Conservation (phyloP, 2,888 invertebrate genomes). For the Drosophila vallismaia region DNA sequence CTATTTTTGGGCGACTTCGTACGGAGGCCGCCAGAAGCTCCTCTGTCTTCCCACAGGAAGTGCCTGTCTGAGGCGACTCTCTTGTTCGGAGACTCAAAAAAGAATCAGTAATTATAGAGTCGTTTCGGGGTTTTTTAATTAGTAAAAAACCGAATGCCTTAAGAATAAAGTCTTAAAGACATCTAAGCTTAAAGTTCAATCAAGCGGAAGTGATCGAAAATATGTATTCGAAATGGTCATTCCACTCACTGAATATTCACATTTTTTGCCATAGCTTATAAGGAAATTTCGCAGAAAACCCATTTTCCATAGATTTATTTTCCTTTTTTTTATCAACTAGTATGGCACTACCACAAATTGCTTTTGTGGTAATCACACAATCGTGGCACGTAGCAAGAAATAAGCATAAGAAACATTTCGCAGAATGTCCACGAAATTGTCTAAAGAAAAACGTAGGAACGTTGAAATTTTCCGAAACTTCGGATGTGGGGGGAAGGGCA, state of each 20-base stretch:
- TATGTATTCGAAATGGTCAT: background rate
- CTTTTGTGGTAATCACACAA: constrained; percentile 19
- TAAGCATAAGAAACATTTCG: constrained; percentile 40
- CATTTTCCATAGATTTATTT: constrained; percentile 4
- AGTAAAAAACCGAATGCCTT: no score
- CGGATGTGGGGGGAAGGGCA: constrained; percentile 9
- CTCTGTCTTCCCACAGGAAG: constrained; percentile 49
- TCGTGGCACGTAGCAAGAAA: constrained; percentile 36
- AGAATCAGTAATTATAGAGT: background rate
- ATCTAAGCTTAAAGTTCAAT: constrained; percentile 49
- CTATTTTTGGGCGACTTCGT: constrained; percentile 62
- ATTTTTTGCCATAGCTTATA: background rate
- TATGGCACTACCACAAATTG: constrained; percentile 11
- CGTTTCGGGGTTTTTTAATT: background rate
- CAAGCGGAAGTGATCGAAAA: constrained; percentile 63
- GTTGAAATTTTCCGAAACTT: background rate
- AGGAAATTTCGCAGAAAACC: background rate
- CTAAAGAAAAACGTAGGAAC: background rate
- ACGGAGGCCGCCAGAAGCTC: background rate
- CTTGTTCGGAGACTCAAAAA: background rate
- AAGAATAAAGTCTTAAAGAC: background rate
- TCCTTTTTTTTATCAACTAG: background rate
- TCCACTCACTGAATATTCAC: background rate
- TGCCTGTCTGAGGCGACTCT: constrained; percentile 9
- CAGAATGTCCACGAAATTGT: constrained; percentile 27